phyloP scores from a whole-genome alignment of 2,113 vertebrate genomes.

The Cyanoramphus novaezelandiae region DNA sequence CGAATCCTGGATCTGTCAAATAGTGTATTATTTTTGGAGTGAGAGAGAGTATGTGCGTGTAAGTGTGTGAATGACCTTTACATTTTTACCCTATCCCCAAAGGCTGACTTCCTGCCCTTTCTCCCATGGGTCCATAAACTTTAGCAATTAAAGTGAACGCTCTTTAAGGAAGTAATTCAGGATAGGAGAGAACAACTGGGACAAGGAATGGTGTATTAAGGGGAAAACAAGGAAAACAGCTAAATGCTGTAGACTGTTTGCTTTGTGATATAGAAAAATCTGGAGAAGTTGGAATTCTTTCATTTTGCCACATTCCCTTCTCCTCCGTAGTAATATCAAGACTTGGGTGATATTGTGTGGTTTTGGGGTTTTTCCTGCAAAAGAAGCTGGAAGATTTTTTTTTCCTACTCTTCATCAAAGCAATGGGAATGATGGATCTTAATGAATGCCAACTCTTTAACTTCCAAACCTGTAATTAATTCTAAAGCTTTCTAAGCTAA shows the following conservation, averaged over 20 bases:
- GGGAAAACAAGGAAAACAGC: not conserved
- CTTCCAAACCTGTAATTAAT: not conserved
- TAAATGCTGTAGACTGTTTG: not conserved
- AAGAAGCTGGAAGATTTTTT: not conserved
- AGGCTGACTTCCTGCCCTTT: constrained; percentile 73
- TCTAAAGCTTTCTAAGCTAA: not conserved
- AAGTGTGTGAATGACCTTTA: constrained; percentile 71
- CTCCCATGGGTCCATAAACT: constrained; percentile 53
- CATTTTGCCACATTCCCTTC: not conserved
- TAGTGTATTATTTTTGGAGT: constrained; percentile 75
- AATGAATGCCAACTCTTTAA: not conserved
- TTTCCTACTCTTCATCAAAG: not conserved
- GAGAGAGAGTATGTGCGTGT: constrained; percentile 34
- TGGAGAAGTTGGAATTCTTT: not conserved
- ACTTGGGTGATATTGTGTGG: not conserved
- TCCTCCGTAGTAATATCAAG: not conserved
- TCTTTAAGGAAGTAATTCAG: constrained; percentile 33
- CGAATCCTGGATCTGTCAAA: constrained; percentile 72
- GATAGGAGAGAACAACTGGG: not conserved
- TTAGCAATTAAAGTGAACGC: constrained; percentile 52
- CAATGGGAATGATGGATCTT: not conserved
- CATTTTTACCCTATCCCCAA: constrained; percentile 68
- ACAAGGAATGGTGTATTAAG: not conserved
- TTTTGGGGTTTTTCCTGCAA: not conserved
- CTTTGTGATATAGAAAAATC: not conserved